phyloP scores from a whole-genome alignment of 2,888 invertebrate species.

The Cheilosia urbana region DNA sequence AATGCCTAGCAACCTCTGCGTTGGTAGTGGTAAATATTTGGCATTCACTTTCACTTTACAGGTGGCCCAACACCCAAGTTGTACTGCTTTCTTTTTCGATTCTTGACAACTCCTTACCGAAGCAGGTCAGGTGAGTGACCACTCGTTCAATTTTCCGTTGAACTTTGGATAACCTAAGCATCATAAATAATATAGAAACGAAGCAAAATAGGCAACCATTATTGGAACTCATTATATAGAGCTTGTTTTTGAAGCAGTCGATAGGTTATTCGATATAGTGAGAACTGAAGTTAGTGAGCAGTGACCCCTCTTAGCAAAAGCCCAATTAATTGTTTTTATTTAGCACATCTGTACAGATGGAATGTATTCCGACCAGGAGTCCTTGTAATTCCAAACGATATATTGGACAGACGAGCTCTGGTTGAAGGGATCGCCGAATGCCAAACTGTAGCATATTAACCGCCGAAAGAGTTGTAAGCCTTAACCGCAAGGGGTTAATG shows the following conservation, averaged over 20 bases:
- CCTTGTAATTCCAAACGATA: too few species aligned
- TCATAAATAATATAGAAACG: slow-evolving; percentile 11
- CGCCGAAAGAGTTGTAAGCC: too few species aligned
- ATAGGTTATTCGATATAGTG: too few species aligned
- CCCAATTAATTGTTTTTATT: not conserved
- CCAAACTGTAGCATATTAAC: too few species aligned
- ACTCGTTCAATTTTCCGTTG: slow-evolving; percentile 31
- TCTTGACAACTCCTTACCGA: not conserved
- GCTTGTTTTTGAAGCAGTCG: slow-evolving; percentile 3
- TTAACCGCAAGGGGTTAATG: too few species aligned
- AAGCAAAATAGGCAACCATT: not conserved
- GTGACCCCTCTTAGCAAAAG: not conserved
- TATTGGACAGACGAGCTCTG: too few species aligned
- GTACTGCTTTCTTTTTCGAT: not conserved
- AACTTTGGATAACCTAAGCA: slow-evolving; percentile 29
- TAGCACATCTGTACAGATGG: too few species aligned
- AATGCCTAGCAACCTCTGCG: slow-evolving; percentile 9
- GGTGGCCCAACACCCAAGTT: not conserved
- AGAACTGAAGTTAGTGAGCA: too few species aligned
- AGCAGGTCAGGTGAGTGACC: slow-evolving; percentile 48
- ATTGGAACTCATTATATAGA: not conserved
- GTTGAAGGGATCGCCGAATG: too few species aligned
- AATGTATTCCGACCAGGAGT: too few species aligned
- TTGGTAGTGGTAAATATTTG: slow-evolving; percentile 19
- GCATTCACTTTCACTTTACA: slow-evolving; percentile 2